Evolutionary conservation across 2,113 vertebrate genomes (phyloP).

Genomic region (Apistogramma diplotaenia): DNA sequence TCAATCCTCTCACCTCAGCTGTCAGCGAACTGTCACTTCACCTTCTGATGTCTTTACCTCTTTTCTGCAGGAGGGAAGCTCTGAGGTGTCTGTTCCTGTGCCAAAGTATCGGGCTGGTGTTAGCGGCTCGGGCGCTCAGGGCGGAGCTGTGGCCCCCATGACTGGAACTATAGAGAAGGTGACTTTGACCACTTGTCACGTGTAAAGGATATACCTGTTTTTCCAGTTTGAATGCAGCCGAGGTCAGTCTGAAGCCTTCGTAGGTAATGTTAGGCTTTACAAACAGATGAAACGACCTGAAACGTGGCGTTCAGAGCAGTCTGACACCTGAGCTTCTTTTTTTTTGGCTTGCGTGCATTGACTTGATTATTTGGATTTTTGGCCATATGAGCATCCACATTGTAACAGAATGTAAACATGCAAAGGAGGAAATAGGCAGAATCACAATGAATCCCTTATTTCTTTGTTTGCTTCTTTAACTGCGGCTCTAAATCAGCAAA

Average conservation of each 20-base stretch:
- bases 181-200: conserved; percentile 1
- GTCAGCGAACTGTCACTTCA: background rate
- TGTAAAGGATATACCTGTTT: background rate
- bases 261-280: background rate
- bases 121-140: conserved; percentile 75
- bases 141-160: conserved; percentile 89
- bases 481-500: background rate
- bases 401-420: background rate
- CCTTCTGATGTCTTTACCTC: background rate
- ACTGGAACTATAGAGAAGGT: conserved; percentile 98
- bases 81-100: conserved; percentile 83
- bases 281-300: background rate
- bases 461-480: background rate
- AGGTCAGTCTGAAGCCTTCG: background rate
- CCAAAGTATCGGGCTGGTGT: conserved; percentile 85
- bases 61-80: conserved; percentile 80
- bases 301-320: no score
- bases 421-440: background rate
- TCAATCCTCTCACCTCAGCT: background rate
- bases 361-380: no score
- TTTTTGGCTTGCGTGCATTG: no score
- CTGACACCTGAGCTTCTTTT: no score
- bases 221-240: background rate
- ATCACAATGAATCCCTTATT: background rate
- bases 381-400: no score